Percentiles rank a stretch among this genome's conserved stretches.
phyloP scores from a whole-genome alignment of 2,888 invertebrate genomes.

The Mythimna lalbum region DNA sequence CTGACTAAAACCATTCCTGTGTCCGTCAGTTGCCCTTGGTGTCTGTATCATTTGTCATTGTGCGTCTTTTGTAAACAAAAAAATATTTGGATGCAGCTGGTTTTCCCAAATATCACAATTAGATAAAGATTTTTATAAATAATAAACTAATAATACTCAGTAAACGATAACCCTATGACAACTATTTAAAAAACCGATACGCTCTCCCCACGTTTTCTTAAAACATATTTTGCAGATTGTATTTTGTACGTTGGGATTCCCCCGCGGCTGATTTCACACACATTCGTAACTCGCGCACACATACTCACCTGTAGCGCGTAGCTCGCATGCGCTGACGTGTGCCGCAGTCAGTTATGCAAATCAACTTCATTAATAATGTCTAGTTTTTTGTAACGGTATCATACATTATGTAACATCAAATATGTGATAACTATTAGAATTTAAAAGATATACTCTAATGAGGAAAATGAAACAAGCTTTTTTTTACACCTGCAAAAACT shows the following conservation, averaged over 20 bases:
- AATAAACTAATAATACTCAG: slow-evolving; percentile 9
- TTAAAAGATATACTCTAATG: slow-evolving; percentile 24
- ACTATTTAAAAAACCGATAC: slow-evolving; percentile 27
- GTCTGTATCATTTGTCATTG: neutral
- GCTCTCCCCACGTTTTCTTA: slow-evolving; percentile 62
- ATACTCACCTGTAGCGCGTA: slow-evolving; percentile 11
- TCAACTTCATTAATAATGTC: slow-evolving; percentile 66
- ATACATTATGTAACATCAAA: slow-evolving; percentile 45
- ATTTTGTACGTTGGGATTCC: slow-evolving; percentile 82
- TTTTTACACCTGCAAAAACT: slow-evolving; percentile 2
- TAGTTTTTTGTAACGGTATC: slow-evolving; percentile 67
- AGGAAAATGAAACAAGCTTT: slow-evolving; percentile 38
- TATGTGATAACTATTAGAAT: slow-evolving; percentile 24
- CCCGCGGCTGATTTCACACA: slow-evolving; percentile 68
- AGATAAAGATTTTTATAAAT: neutral
- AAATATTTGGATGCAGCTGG: neutral
- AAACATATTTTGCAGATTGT: slow-evolving; percentile 50
- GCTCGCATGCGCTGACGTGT: slow-evolving; percentile 51
- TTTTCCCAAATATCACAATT: slow-evolving; percentile 9
- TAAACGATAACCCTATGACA: slow-evolving; percentile 16
- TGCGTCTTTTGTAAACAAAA: neutral
- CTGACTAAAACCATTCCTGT: too few relatives aligned
- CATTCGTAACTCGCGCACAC: slow-evolving; percentile 46
- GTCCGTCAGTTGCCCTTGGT: too few relatives aligned
- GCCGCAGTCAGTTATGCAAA: slow-evolving; percentile 68